Conservation (phyloP, 2,797 vertebrate genomes). For the Cossypha heuglini region DNA sequence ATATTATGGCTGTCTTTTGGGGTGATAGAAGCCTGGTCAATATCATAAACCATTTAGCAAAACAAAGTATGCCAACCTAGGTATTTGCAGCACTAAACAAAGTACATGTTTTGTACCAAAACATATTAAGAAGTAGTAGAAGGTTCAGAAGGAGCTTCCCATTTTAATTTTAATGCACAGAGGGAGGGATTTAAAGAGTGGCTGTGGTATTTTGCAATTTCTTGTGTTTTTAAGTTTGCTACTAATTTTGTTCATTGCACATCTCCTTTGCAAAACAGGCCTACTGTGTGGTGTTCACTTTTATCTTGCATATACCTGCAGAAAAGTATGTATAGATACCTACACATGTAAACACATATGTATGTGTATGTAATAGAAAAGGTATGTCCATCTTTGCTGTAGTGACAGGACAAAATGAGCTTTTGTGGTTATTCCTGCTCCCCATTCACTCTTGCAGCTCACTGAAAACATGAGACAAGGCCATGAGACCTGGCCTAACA, state of each 20-base stretch:
- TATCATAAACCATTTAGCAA: neutral
- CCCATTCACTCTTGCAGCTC: neutral
- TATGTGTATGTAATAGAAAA: neutral
- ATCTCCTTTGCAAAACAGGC: neutral
- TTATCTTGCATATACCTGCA: neutral
- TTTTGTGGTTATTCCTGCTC: neutral
- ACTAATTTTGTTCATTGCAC: neutral
- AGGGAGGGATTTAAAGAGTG: neutral
- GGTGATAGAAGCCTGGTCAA: neutral
- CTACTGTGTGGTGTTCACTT: neutral
- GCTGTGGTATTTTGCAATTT: neutral
- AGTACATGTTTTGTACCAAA: neutral
- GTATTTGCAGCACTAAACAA: neutral
- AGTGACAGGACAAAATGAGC: neutral
- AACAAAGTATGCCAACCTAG: neutral
- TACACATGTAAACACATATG: rapidly evolving
- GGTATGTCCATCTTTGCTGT: neutral
- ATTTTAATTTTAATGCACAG: neutral
- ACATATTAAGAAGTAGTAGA: neutral
- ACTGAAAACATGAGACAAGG: neutral
- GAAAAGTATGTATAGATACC: neutral
- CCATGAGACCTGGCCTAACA: neutral
- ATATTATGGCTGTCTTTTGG: neutral
- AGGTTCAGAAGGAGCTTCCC: neutral
- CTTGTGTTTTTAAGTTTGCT: neutral